Base-by-base conservation (phyloP, 30 jellyfish, hydroid and myxozoan species). In the Kudoa iwatai region DNA sequence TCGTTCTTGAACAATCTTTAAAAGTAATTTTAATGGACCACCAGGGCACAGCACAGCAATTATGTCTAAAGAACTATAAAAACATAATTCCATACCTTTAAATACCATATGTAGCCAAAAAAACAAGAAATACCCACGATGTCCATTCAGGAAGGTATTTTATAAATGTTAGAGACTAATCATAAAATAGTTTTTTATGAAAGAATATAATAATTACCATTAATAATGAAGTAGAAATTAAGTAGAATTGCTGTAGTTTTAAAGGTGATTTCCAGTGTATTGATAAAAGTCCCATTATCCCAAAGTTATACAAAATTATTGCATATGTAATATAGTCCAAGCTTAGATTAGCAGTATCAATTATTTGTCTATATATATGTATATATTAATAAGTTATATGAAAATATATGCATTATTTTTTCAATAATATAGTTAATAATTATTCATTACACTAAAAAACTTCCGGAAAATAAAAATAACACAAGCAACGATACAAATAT, bases 61-160 rank as follows among this genome's bases (percentile, higher is more conserved):
- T 21, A 81, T 45, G 40, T 81, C 99, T 81, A 33, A 21, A 57
- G 31, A 17, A 34, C 21, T 26, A 32, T 3, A 7, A 14, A 7
- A 33, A 24, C 0, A 10, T 6, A 24, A 28, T 45, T 45, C 44
- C 16, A 13, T 20, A 33, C 10, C 16, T 21, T 9, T 3, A 31
- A 62, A 9, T 53, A 77, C 96, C 96, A 40, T 77, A 77, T 7
- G 63, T 42, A 0, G 96, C 56, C 34, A 77, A 53, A 7, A 88
- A 86, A 2, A 77, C 99, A 33, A 81, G 59, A 15, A 81, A 58
- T 46, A 81, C 62, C 99, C 99, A 81, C 11, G 55, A 40, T 12
- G 99, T 81, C 99, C 99, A 81, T 25, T 81, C 99, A 23, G 99
- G 99, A 23, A 81, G 64, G 42, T 63, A 63, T 42, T 64, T 81